These are phyloP conservation scores for Dermatemys mawii DNA, from an alignment of 2,113 vertebrate species.

Conservation along the genomic window DNA sequence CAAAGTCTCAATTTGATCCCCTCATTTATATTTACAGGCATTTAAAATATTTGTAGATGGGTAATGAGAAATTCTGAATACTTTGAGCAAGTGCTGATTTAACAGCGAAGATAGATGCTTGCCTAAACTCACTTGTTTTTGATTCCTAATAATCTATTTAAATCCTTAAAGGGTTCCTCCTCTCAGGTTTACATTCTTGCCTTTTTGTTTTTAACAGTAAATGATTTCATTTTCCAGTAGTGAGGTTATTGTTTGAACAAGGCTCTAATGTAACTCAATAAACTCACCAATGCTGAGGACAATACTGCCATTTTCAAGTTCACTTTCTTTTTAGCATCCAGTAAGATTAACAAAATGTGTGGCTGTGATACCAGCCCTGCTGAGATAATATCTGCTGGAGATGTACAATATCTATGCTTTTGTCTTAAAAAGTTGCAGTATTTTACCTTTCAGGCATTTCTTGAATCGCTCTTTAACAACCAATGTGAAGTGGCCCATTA, in stretches of 20 bases:
- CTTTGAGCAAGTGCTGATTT: neutral
- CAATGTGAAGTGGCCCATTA: neutral
- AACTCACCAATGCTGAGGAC: neutral
- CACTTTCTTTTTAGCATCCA: neutral
- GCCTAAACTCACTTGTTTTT: neutral
- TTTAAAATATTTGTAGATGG: neutral
- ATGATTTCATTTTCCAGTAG: neutral
- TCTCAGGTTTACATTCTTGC: neutral
- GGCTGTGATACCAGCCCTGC: neutral
- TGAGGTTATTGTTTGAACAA: neutral
- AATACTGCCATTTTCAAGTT: neutral
- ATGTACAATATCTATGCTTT: rapidly evolving
- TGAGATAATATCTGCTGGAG: neutral
- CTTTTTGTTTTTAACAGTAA: neutral
- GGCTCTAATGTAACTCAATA: neutral
- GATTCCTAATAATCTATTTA: neutral
- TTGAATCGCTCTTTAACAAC: neutral
- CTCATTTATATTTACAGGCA: neutral
- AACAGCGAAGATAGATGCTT: neutral
- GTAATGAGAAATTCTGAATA: neutral
- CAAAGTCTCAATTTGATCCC: neutral
- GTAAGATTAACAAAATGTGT: neutral
- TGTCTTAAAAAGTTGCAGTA: neutral
- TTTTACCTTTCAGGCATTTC: neutral
- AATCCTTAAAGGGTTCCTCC: neutral